A percentile compares a stretch with the other conserved stretches of the same genome.
phyloP scores from a whole-genome alignment of 2,888 invertebrate genomes.

The Tigriopus californicus region DNA sequence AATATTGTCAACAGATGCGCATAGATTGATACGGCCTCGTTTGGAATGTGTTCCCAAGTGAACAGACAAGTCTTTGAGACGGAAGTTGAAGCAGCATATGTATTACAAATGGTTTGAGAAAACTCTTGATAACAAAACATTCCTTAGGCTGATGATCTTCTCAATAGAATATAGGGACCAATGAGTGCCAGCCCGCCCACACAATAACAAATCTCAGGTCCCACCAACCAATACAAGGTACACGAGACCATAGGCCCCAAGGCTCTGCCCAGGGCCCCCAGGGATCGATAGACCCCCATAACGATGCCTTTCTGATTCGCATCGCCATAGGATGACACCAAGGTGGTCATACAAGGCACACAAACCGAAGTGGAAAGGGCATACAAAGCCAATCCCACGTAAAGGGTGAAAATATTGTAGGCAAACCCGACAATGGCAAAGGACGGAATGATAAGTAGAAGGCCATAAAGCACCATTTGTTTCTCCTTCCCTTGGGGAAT shows the following conservation, averaged over 20 bases:
- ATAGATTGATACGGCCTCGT: no score
- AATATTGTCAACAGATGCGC: no score
- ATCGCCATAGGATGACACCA: constrained; percentile 65
- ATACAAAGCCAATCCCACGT: constrained; percentile 64
- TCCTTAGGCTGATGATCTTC: not conserved
- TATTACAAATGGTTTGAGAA: no score
- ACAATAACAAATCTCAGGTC: constrained; percentile 60
- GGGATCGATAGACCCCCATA: constrained; percentile 78
- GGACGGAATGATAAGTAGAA: constrained; percentile 64
- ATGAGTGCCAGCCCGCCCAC: constrained; percentile 54
- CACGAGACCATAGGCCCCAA: constrained; percentile 31
- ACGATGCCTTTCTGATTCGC: constrained; percentile 72
- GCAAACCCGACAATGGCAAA: constrained; percentile 68
- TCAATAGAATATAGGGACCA: constrained; percentile 38
- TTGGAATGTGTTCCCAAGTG: no score
- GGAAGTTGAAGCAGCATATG: no score
- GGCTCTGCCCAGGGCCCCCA: constrained; percentile 82
- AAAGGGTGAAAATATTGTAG: constrained; percentile 38
- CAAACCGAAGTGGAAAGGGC: constrained; percentile 53
- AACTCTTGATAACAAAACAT: no score
- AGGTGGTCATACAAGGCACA: constrained; percentile 81
- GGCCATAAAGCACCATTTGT: constrained; percentile 45
- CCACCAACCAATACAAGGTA: constrained; percentile 60
- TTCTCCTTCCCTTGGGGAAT: constrained; percentile 52
- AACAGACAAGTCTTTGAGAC: no score